phyloP scores from a whole-genome alignment of 1,140 invertebrate genomes.

The Pseudomyrmex flavicornis region DNA sequence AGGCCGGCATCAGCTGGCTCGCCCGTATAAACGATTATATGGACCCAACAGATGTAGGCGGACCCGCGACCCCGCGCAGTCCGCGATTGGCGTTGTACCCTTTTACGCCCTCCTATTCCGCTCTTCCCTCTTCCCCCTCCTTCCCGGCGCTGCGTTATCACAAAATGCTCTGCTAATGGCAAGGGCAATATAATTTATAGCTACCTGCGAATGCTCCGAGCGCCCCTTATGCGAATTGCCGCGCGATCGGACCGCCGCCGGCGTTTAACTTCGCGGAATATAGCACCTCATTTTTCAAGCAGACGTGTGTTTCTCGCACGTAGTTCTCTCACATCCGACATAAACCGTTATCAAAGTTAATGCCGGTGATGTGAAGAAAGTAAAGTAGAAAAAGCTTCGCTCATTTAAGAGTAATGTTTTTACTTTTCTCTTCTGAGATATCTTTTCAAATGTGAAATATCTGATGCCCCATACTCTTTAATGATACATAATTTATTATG shows the following conservation, averaged over 20 bases:
- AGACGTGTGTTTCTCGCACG: not conserved
- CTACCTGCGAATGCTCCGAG: constrained; percentile 47
- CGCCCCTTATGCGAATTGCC: constrained; percentile 21
- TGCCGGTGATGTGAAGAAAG: not conserved
- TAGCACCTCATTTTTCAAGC: constrained; percentile 15
- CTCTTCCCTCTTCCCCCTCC: constrained; percentile 1
- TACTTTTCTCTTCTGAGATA: not conserved
- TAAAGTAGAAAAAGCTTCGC: not conserved
- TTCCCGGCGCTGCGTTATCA: constrained; percentile 67
- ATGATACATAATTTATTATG: not conserved
- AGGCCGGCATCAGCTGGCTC: constrained; percentile 83
- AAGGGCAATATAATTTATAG: constrained; percentile 74
- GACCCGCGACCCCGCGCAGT: constrained; percentile 71
- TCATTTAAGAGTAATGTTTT: not conserved
- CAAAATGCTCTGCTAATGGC: constrained; percentile 76
- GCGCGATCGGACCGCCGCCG: constrained; percentile 19
- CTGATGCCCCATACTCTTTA: too few species aligned
- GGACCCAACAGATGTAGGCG: constrained; percentile 85
- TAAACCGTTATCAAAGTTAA: not conserved
- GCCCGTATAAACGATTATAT: constrained; percentile 85
- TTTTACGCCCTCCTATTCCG: constrained; percentile 68
- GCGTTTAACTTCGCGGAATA: constrained; percentile 3
- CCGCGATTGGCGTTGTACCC: constrained; percentile 76
- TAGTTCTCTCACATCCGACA: constrained; percentile 2
- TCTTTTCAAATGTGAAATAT: too few species aligned